Evolutionary conservation across 1,140 invertebrate genomes (phyloP), one percentile per base, ranked within the genome.

Genomic region (Drosophila yakuba): DNA sequence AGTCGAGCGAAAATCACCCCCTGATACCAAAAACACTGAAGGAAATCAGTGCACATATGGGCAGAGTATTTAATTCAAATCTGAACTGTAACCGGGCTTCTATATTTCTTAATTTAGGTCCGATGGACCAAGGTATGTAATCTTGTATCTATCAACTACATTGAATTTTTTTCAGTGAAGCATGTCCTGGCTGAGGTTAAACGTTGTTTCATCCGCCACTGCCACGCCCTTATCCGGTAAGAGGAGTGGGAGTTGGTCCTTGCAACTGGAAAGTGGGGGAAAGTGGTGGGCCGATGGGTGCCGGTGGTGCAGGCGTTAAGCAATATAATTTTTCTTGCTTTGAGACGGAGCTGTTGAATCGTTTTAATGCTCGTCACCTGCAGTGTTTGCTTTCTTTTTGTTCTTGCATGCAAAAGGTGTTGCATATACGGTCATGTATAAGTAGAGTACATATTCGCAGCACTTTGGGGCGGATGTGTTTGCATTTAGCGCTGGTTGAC

Each of bases 361-460:
- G 81, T 90, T 90, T 90, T 90, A 90, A 90, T 85, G 80, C 75
- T 82, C 80, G 80, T 85, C 85, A 90, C 80, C 85, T 81, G 62
- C 52, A 77, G 64, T 78, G 80, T 79, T 83, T 83, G 71, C 71
- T 58, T 58, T 57, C 25, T 43, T 56, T 63, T 57, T 72, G 41
- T 80, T 58, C 32, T 52, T 36, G 36, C 57, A 67, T 80, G 76
- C 59, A 66, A 66, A 78, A 62, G 52, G 58, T 77, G 73, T 51
- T 77, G 68, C 74, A 74, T 51, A 58, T 38, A 36, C 41, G 32
- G 32, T 32, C 32, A 32, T 8, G n/a, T 23, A 28, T 23, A 17
- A 17, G 6, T 11, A 54, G 25, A 44, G 39, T 44, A 47, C 74
- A 60, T 58, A 64, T 39, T 41, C 48, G n/a, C 44, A 39, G 47